Base-by-base conservation (phyloP, 2,888 invertebrate genomes). In the Thereva nobilitata region DNA sequence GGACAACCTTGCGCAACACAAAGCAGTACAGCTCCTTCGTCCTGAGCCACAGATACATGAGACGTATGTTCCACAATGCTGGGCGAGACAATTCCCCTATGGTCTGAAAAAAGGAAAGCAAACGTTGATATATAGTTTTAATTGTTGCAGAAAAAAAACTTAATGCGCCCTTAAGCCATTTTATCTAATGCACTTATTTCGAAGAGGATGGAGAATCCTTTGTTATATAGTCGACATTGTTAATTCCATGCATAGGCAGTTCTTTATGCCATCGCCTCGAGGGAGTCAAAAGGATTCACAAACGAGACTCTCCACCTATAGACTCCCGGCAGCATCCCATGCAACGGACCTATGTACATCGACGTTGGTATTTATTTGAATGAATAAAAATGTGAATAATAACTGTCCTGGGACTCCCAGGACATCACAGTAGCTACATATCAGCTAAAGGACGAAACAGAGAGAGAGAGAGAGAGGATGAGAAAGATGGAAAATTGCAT, bases 1-100 rank as follows among this genome's bases (percentile, higher is more conserved):
- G 91, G 91, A 80, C 89, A 90, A 66, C 89, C 90, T 77, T 88
- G 89, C n/a, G 91, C 89, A 52, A 90, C 86, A 80, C 92, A 92
- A 69, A 91, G 84, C 71, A 92, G 80, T 65, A 90, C 89, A 5
- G 89, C 89, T 64, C 87, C 88, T 77, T 89, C 89, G 72, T 90
- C 90, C 78, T 89, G 88, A 57, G 87, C 86, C 55, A 89, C 89
- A 72, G 87, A 86, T 40, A 90, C 86, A 71, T 86, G 85, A 61
- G 86, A 86, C 54, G 88, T 87, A 78, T 89, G 88, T 75, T 89
- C 89, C 72, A 90, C 85, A 72, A 90, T 87, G 72, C 86, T 85
- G 40, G 90, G 90, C 64, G 89, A 85, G 74, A 87, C 86, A 74
- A 89, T 87, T 64, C 89, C 89, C 76, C 89, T 84, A 79, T 89